Base-by-base conservation (phyloP, 2,113 vertebrate species). In the Recurvirostra avosetta region DNA sequence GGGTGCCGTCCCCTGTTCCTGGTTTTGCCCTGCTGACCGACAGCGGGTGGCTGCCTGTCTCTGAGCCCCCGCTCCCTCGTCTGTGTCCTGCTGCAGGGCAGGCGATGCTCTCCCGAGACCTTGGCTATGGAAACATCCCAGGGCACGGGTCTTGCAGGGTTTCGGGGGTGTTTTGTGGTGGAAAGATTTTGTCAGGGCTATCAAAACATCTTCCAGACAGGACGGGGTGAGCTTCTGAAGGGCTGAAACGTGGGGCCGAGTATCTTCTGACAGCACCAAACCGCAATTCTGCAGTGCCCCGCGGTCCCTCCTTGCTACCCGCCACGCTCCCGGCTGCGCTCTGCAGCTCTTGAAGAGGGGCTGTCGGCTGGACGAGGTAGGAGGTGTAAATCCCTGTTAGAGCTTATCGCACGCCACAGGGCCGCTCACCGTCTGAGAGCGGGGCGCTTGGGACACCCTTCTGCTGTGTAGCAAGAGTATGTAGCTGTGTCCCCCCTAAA, bases 21-120 rank as follows among this genome's bases (percentile, higher is more conserved):
- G 59, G 27, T 6, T 73, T 43, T 41, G 67, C 52, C 29, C 25
- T 58, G 45, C 56, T 26, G 50, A 14, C 32, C 19, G 50, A 0
- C 68, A 12, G 50, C 2, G 2, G 2, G 2, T 21, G 45, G 0
- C 7, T 1, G 0, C 66, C 65, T 34, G 27, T 15, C n/a, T 18
- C 79, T 7, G 1, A 56, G 22, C 8, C 68, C 23, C 88, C 1
- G 1, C 4, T 56, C 41, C 41, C 68, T 30, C 6, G 7, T 4
- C 68, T 2, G 38, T 9, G 58, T 43, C 47, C n/a, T 9, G 71
- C 36, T 2, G 49, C 8, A 0, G 38, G 55, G 61, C 47, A 2
- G 36, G 38, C 2, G 2, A 9, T 6, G 75, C 38, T 79, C 40
- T 55, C 16, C 53, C 4, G 40, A 30, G 22, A 26, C 47, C 53